phyloP scores from a whole-genome alignment of 2,113 vertebrate genomes.

The Syngnathus scovelli region DNA sequence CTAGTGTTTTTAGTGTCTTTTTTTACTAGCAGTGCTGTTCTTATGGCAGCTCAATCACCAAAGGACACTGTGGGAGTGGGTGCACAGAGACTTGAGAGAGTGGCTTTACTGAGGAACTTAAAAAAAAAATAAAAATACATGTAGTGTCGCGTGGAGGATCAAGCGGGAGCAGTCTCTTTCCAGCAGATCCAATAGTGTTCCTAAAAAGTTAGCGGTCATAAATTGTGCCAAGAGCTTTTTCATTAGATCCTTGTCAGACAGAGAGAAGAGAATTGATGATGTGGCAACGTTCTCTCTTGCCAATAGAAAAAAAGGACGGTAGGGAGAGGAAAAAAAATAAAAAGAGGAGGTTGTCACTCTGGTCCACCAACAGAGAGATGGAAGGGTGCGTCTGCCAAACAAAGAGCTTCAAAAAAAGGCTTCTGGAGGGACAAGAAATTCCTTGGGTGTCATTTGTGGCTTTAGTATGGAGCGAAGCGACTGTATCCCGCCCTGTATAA shows the following conservation, averaged over 20 bases:
- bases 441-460: conserved; percentile 41
- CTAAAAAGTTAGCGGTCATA: conserved; percentile 16
- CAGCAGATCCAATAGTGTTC: conserved; percentile 43
- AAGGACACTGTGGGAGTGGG: conserved; percentile 24
- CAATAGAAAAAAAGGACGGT: conserved; percentile 22
- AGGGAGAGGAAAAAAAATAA: background rate
- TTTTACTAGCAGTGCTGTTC: conserved; percentile 20
- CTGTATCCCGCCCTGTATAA: conserved; percentile 74
- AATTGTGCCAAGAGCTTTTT: conserved; percentile 32
- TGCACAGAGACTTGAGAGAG: conserved; percentile 1
- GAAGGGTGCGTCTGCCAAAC: conserved; percentile 50
- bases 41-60: conserved; percentile 14
- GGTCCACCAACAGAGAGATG: conserved; percentile 46
- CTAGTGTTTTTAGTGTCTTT: conserved; percentile 43
- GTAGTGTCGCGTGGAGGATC: conserved; percentile 35
- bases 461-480: conserved; percentile 71
- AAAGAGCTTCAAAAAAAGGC: conserved; percentile 43
- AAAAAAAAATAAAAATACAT: conserved; percentile 1
- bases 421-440: conserved; percentile 45
- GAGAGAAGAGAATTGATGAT: conserved; percentile 42
- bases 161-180: conserved; percentile 33
- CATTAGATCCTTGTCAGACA: conserved; percentile 33
- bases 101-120: conserved; percentile 26
- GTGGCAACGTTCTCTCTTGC: conserved; percentile 46
- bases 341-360: conserved; percentile 29